Conservation (phyloP, 2,113 vertebrate species). For the Pseudonaja textilis region DNA sequence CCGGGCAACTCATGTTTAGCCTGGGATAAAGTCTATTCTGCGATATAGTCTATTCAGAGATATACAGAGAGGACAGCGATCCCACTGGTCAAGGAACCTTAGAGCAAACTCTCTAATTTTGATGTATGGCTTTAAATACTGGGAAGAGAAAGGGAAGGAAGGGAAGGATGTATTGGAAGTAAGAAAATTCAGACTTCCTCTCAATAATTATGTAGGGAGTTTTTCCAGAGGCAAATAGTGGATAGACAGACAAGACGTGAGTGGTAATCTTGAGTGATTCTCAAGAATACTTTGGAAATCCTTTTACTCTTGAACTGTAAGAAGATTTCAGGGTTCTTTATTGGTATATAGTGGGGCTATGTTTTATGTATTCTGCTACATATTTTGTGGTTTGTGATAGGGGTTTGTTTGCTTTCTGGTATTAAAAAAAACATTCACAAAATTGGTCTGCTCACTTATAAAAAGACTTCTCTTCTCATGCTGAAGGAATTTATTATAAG, state of each 20-base stretch:
- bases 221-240: neutral
- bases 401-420: neutral
- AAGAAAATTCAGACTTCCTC: neutral
- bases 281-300: neutral
- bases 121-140: neutral
- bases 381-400: neutral
- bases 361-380: neutral
- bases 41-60: neutral
- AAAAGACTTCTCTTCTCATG: neutral
- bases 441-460: neutral
- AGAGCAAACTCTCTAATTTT: neutral
- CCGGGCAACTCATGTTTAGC: neutral
- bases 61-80: neutral
- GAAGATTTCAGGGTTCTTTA: neutral
- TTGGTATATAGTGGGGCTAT: neutral
- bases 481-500: conserved; percentile 10
- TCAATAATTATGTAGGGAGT: neutral
- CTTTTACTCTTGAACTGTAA: neutral
- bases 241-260: neutral
- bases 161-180: neutral
- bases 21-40: neutral
- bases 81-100: neutral
- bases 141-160: neutral
- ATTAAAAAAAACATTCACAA: neutral
- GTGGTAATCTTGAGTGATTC: neutral